Evolutionary conservation across 2,888 invertebrate species (phyloP).

Genomic region (Pristionchus entomophagus): DNA sequence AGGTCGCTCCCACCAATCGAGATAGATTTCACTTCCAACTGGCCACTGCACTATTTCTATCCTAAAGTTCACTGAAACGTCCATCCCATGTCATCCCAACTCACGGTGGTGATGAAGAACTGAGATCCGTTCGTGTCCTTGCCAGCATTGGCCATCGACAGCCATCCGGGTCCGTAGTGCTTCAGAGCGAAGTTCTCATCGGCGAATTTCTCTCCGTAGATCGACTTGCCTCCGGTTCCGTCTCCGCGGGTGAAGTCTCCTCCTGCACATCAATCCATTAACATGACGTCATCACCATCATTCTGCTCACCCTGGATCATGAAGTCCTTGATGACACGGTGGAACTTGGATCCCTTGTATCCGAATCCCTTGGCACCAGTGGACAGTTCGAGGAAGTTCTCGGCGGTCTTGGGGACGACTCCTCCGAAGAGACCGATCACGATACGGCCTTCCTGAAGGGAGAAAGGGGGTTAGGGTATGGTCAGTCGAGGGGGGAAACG

Average conservation of each 20-base stretch:
- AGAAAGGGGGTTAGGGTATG: background rate
- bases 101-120: constrained; percentile 87
- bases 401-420: constrained; percentile 87
- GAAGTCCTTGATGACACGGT: constrained; percentile 89
- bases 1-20: background rate
- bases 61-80: background rate
- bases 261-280: constrained; percentile 53
- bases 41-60: background rate
- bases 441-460: constrained; percentile 83
- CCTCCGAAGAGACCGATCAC: constrained; percentile 90
- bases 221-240: constrained; percentile 76
- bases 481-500: background rate
- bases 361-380: constrained; percentile 78
- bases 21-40: background rate
- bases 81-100: background rate
- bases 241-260: constrained; percentile 77
- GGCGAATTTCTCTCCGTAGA: constrained; percentile 73
- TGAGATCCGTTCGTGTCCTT: constrained; percentile 91
- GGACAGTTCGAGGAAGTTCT: constrained; percentile 89
- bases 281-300: background rate
- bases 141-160: constrained; percentile 90
- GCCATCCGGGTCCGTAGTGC: constrained; percentile 82
- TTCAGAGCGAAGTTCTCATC: constrained; percentile 73
- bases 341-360: constrained; percentile 87
- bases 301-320: constrained; percentile 89